These are phyloP conservation scores for Drosophila suzukii DNA, from an alignment of 1,140 invertebrate genomes.

Conservation along the genomic window DNA sequence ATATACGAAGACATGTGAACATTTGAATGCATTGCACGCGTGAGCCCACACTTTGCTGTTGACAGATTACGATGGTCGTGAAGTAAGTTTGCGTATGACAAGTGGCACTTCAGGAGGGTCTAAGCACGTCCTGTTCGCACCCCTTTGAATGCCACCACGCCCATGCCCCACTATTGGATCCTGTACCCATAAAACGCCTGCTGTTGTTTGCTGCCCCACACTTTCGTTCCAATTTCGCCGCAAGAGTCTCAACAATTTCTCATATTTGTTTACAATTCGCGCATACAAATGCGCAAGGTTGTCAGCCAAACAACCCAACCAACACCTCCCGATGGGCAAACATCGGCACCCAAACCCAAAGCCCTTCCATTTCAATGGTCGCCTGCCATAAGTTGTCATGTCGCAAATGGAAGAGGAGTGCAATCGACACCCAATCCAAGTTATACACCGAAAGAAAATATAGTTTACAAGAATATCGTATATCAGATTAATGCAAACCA, in stretches of 20 bases:
- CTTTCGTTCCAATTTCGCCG: slow-evolving; percentile 40
- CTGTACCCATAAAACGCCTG: slow-evolving; percentile 10
- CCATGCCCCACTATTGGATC: background rate
- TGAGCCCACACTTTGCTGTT: slow-evolving; percentile 26
- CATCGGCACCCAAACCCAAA: background rate
- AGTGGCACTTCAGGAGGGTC: slow-evolving; percentile 39
- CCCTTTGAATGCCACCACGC: slow-evolving; percentile 5
- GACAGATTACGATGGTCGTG: slow-evolving; percentile 35
- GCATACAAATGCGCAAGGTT: slow-evolving; percentile 72
- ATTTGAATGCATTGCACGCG: slow-evolving; percentile 26
- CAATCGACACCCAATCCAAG: slow-evolving; percentile 72
- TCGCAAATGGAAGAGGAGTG: slow-evolving; percentile 56
- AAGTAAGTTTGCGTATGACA: slow-evolving; percentile 52
- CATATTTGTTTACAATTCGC: slow-evolving; percentile 77
- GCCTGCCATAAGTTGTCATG: slow-evolving; percentile 64
- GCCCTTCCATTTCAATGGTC: slow-evolving; percentile 1
- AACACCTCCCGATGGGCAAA: slow-evolving; percentile 1
- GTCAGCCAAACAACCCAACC: slow-evolving; percentile 10
- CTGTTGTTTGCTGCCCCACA: slow-evolving; percentile 23
- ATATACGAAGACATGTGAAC: slow-evolving; percentile 4
- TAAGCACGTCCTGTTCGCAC: slow-evolving; percentile 19
- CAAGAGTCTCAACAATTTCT: slow-evolving; percentile 54
- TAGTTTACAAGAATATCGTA: background rate
- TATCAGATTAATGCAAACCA: too few species aligned
- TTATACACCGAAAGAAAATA: slow-evolving; percentile 17